A percentile compares a stretch with the other conserved stretches of the same genome.
Evolutionary conservation across 2,888 invertebrate genomes (phyloP).

Genomic region (Pammene fasciana): DNA sequence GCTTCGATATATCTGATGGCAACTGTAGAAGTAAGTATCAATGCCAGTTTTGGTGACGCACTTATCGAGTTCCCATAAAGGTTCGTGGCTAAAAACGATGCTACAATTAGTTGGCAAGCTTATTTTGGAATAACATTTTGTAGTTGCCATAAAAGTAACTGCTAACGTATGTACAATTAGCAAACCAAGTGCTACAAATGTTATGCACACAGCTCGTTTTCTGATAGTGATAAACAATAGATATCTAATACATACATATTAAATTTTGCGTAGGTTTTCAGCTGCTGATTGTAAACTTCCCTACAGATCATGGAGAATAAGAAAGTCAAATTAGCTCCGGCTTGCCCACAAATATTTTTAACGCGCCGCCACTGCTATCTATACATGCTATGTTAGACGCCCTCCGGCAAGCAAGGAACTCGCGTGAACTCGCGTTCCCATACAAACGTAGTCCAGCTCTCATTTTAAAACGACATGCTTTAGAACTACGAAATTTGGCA

Average conservation of each 20-base stretch:
- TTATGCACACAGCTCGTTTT: not conserved
- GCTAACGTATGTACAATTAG: slow-evolving; percentile 1
- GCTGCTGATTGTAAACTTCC: not conserved
- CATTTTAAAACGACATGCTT: too few relatives aligned
- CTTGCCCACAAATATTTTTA: too few relatives aligned
- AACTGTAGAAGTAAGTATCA: not conserved
- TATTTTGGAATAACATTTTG: slow-evolving; percentile 9
- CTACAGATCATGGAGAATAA: too few relatives aligned
- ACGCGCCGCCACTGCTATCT: too few relatives aligned
- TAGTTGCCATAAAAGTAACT: slow-evolving; percentile 10
- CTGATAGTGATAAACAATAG: too few relatives aligned
- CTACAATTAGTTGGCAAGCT: slow-evolving; percentile 1
- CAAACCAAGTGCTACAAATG: not conserved
- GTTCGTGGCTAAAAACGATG: not conserved
- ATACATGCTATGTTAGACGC: not conserved
- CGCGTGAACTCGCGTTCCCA: too few relatives aligned
- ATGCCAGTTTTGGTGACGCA: not conserved
- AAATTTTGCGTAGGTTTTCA: too few relatives aligned
- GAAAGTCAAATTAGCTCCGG: too few relatives aligned
- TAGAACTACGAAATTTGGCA: too few relatives aligned
- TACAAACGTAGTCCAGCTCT: too few relatives aligned
- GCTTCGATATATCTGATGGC: too few relatives aligned
- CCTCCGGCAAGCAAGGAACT: slow-evolving; percentile 7
- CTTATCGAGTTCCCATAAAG: slow-evolving; percentile 6
- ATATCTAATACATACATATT: too few relatives aligned